Percentiles rank a stretch among this genome's conserved stretches.
These are phyloP conservation scores for Cheilosia soror DNA, from an alignment of 2,888 invertebrate genomes.

Conservation along the genomic window DNA sequence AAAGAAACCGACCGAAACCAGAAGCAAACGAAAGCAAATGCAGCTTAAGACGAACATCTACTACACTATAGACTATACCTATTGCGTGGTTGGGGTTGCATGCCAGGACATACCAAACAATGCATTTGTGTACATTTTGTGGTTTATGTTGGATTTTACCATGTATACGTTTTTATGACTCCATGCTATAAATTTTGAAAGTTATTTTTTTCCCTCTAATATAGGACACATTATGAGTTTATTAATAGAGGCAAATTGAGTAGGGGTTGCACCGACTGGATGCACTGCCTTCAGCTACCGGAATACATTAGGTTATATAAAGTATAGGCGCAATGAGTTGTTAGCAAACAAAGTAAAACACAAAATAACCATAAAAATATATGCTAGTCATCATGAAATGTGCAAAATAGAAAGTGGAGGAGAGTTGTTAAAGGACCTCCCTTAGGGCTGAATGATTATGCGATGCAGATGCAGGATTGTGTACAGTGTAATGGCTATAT, in stretches of 20 bases:
- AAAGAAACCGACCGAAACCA: conserved; percentile 4
- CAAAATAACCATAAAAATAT: conserved; percentile 41
- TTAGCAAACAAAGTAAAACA: neutral
- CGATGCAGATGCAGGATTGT: neutral
- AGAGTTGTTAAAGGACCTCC: neutral
- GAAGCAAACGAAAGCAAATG: neutral
- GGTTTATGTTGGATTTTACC: conserved; percentile 48
- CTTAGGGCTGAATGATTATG: neutral
- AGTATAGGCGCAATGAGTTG: neutral
- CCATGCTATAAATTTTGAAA: conserved; percentile 55
- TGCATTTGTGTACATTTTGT: conserved; percentile 49
- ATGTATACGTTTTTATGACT: conserved; percentile 53
- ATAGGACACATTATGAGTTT: conserved; percentile 58
- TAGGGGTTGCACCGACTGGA: neutral
- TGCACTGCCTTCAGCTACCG: neutral
- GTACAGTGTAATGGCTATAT: neutral
- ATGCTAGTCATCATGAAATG: conserved; percentile 46
- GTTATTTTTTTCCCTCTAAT: conserved; percentile 44
- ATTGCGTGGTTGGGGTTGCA: neutral
- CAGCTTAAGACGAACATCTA: conserved; percentile 25
- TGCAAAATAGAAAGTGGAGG: conserved; percentile 13
- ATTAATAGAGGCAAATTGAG: conserved; percentile 30
- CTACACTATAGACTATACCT: neutral
- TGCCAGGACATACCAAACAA: conserved; percentile 23
- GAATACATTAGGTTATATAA: neutral